Base-by-base conservation (phyloP, 2,113 vertebrate genomes). In the Monarcha castaneiventris region DNA sequence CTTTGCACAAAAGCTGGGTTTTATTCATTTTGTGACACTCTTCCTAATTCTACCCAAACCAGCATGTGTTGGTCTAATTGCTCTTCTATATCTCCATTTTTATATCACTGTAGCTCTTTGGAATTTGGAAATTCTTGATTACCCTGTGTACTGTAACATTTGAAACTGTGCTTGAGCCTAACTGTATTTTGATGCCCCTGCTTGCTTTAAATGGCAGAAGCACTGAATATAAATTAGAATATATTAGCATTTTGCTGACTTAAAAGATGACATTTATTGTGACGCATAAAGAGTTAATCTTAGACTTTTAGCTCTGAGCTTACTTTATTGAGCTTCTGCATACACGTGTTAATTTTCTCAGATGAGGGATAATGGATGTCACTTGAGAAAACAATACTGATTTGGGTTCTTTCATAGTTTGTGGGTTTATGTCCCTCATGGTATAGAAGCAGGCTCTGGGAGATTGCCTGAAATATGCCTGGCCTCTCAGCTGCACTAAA, bases 281-380 rank as follows among this genome's bases (percentile, higher is more conserved):
- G 81, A 61, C 4, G 0, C 33, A 55, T 83, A 76, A 96, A 90
- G 94, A 87, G 89, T 96, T 97, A 96, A 96, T 88, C 20, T n/a
- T 78, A 84, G 88, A 90, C 74, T 96, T 95, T 19, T 81, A 94
- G 83, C 84, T 96, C 79, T 90, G 83, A 96, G 90, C 93, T 96
- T 89, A 96, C 91, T 95, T 96, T 96, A 89, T 80, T 85, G 90
- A 95, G 93, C 87, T 97, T 94, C 92, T 95, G 72, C 75, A 93
- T 94, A 88, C 93, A 96, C 33, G 94, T 94, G 94, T 96, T 96
- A 92, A 97, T 96, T 96, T 97, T 96, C 95, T 96, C 92, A 96
- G 89, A 93, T 96, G 93, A 96, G 93, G 96, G 90, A 97, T 96
- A 95, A 96, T 94, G 93, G 92, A 92, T 96, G 89, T 96, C 94